These are phyloP conservation scores for Ommatoiulus sabulosus DNA, from an alignment of 2,888 invertebrate species.

Conservation along the genomic window DNA sequence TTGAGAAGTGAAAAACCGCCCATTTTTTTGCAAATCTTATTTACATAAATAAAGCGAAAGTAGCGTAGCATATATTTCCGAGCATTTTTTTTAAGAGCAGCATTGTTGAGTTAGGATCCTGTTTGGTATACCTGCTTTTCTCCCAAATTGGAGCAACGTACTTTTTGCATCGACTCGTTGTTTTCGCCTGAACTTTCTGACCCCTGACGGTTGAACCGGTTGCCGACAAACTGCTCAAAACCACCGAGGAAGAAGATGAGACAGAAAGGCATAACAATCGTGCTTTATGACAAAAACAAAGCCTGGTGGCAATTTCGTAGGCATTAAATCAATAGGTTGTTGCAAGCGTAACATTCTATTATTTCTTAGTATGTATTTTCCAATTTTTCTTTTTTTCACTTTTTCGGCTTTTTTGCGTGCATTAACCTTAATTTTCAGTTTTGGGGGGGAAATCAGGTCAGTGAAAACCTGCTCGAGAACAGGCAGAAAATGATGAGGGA, in stretches of 20 bases:
- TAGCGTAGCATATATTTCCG: conserved; percentile 45
- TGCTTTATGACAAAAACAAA: not conserved
- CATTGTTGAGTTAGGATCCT: conserved; percentile 35
- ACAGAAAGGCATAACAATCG: not conserved
- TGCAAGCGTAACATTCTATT: conserved; percentile 11
- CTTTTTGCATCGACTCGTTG: conserved; percentile 5
- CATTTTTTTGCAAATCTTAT: not conserved
- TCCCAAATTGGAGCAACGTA: conserved; percentile 30
- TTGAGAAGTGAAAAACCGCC: not conserved
- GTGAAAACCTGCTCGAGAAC: conserved; percentile 53
- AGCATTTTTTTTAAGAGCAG: not conserved
- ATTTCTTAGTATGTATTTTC: conserved; percentile 44
- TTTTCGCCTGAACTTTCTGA: not conserved
- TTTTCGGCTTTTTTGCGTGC: conserved; percentile 44
- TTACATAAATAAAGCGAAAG: conserved; percentile 47
- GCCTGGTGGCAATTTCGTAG: not conserved
- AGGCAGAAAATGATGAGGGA: conserved; percentile 35
- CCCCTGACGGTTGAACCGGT: conserved; percentile 45
- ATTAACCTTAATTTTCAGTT: conserved; percentile 55
- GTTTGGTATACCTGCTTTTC: conserved; percentile 29
- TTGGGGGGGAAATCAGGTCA: conserved; percentile 51
- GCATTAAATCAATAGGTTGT: not conserved
- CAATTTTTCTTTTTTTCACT: not conserved
- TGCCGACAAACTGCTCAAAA: not conserved
- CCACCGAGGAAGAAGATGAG: not conserved